phyloP scores from a whole-genome alignment of 2,888 invertebrate species.

The Strigamia transsilvanica region DNA sequence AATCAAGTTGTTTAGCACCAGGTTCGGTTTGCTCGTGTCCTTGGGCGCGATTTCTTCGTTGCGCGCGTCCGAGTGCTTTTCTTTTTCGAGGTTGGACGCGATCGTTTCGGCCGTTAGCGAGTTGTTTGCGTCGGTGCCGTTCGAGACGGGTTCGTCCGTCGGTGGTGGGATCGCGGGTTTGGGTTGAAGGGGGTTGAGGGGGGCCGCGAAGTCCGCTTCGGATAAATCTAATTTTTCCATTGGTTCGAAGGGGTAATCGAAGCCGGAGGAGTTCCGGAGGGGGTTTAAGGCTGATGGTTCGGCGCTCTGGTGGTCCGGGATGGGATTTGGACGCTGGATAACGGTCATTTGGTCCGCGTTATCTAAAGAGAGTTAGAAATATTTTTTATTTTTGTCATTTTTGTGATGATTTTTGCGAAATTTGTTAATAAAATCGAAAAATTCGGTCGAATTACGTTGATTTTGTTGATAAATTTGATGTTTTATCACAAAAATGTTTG shows the following conservation, averaged over 20 bases:
- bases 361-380: slow-evolving; percentile 44
- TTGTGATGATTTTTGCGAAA: too few relatives aligned
- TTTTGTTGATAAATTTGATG: too few relatives aligned
- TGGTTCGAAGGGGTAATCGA: slow-evolving; percentile 52
- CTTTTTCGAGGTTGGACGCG: background rate
- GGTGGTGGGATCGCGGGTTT: background rate
- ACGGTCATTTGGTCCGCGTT: slow-evolving; percentile 37
- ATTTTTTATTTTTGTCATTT: too few relatives aligned
- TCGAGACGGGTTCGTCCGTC: background rate
- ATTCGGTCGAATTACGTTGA: too few relatives aligned
- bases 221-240: slow-evolving; percentile 52
- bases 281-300: background rate
- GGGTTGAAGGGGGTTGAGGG: background rate
- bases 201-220: slow-evolving; percentile 54
- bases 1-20: background rate
- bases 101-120: background rate
- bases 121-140: background rate
- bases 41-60: background rate
- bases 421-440: too few relatives aligned
- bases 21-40: background rate
- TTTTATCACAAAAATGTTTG: too few relatives aligned
- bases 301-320: background rate
- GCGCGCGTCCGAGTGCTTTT: background rate
- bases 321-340: background rate
- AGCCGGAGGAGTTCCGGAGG: background rate